A percentile compares a stretch with the other conserved stretches of the same genome.
Evolutionary conservation across 2,888 invertebrate species (phyloP).

Genomic region (Drosophila nigricruria): DNA sequence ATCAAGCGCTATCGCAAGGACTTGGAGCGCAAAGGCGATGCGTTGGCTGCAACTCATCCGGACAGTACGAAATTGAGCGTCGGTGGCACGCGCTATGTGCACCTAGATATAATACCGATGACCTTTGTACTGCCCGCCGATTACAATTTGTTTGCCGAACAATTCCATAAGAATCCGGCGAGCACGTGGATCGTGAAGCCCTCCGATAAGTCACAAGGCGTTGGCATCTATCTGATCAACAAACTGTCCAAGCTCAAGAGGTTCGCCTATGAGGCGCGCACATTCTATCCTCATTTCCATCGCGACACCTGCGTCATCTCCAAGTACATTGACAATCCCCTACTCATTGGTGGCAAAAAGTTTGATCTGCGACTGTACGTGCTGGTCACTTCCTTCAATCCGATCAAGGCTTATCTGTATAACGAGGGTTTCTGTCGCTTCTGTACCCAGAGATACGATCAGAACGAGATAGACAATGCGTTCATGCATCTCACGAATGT

Average conservation of each 20-base stretch:
- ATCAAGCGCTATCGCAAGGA: slow-evolving; percentile 97
- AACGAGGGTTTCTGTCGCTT: slow-evolving; percentile 97
- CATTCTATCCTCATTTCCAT: slow-evolving; percentile 91
- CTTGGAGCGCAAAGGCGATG: slow-evolving; percentile 95
- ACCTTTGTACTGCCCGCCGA: slow-evolving; percentile 97
- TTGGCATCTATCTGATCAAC: slow-evolving; percentile 98
- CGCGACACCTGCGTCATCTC: slow-evolving; percentile 96
- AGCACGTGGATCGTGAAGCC: slow-evolving; percentile 99
- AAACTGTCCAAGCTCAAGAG: slow-evolving; percentile 96
- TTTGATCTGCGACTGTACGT: slow-evolving; percentile 97
- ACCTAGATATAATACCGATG: slow-evolving; percentile 96
- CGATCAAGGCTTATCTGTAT: slow-evolving; percentile 96
- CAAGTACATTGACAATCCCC: slow-evolving; percentile 95
- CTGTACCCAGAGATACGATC: slow-evolving; percentile 97
- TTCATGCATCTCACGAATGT: slow-evolving; percentile 98
- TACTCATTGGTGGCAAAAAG: slow-evolving; percentile 97
- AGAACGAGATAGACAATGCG: slow-evolving; percentile 95
- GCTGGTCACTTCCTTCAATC: slow-evolving; percentile 96
- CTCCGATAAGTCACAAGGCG: slow-evolving; percentile 96
- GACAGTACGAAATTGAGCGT: slow-evolving; percentile 84
- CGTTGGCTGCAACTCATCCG: slow-evolving; percentile 90
- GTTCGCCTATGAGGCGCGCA: slow-evolving; percentile 94
- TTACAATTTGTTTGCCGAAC: slow-evolving; percentile 98
- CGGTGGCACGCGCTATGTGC: slow-evolving; percentile 91
- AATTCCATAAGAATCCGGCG: slow-evolving; percentile 96